Conservation (phyloP, 2,113 vertebrate species). For the Egretta garzetta region DNA sequence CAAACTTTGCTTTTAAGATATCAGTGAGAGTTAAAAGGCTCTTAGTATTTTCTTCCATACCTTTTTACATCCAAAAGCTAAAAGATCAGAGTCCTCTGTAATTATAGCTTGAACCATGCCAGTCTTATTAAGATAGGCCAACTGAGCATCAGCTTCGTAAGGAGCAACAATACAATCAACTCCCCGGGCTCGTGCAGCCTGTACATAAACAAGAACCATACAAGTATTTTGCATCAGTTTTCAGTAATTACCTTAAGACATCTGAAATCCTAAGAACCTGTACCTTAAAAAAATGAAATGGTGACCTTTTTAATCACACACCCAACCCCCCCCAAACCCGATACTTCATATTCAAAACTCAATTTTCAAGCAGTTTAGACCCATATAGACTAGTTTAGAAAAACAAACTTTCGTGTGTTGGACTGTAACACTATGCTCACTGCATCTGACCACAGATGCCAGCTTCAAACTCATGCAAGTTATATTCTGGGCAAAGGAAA, state of each 20-base stretch:
- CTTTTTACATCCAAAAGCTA: conserved; percentile 97
- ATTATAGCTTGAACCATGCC: conserved; percentile 91
- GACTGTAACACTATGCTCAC: not conserved
- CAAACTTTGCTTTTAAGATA: not conserved
- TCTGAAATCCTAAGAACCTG: not conserved
- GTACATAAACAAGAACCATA: not conserved
- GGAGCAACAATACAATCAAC: conserved; percentile 95
- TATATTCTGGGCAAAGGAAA: not conserved
- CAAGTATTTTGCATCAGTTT: not conserved
- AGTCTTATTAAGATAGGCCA: conserved; percentile 92
- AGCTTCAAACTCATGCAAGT: not conserved
- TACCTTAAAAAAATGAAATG: not conserved
- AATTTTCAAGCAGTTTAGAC: not conserved
- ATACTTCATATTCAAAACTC: not conserved
- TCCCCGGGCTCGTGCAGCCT: conserved; percentile 86
- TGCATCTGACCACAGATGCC: not conserved
- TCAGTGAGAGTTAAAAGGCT: not conserved
- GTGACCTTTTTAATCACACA: not conserved
- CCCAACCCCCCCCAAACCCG: accelerated
- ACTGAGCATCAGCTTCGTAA: conserved; percentile 96
- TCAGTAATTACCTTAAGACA: not conserved
- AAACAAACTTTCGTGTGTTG: not conserved
- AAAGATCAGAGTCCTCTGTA: conserved; percentile 95
- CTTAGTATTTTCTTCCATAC: conserved; percentile 65
- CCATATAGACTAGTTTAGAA: not conserved